Percentiles rank a stretch among this genome's conserved stretches.
phyloP scores from a whole-genome alignment of 2,888 invertebrate species.

The Drosophila antonietae region DNA sequence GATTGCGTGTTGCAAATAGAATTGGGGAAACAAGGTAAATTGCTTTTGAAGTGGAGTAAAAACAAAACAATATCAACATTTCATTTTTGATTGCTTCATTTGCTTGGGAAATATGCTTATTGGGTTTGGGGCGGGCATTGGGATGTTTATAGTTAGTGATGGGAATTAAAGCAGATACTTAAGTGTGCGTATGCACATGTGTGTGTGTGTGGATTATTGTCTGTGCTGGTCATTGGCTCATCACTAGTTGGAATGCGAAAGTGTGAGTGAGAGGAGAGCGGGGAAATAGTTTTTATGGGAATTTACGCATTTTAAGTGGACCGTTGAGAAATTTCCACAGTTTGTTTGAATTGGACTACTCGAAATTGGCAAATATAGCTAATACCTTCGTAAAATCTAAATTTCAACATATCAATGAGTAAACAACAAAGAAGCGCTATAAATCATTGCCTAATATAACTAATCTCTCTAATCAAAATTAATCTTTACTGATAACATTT shows the following conservation, averaged over 20 bases:
- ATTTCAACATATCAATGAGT: constrained; percentile 2
- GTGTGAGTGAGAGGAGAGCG: background rate
- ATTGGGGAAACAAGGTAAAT: constrained; percentile 66
- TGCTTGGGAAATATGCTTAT: constrained; percentile 27
- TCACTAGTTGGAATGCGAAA: background rate
- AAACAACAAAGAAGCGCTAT: background rate
- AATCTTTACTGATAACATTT: constrained; percentile 7
- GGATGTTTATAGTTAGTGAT: background rate
- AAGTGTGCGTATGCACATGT: background rate
- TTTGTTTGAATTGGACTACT: constrained; percentile 16
- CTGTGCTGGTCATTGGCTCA: constrained; percentile 22
- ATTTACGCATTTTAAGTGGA: constrained; percentile 39
- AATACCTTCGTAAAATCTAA: constrained; percentile 8
- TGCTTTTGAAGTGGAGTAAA: constrained; percentile 67
- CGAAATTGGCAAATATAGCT: constrained; percentile 23
- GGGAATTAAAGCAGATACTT: background rate
- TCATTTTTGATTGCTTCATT: constrained; percentile 59
- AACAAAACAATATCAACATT: constrained; percentile 41
- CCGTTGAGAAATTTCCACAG: constrained; percentile 22
- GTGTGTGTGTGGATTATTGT: constrained; percentile 8
- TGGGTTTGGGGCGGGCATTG: constrained; percentile 5
- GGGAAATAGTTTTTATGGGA: constrained; percentile 19
- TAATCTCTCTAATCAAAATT: constrained; percentile 2
- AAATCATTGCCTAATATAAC: constrained; percentile 13
- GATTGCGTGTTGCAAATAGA: constrained; percentile 32